These are phyloP conservation scores for Trypoxylus dichotomus DNA, from an alignment of 1,140 invertebrate species.

Conservation along the genomic window DNA sequence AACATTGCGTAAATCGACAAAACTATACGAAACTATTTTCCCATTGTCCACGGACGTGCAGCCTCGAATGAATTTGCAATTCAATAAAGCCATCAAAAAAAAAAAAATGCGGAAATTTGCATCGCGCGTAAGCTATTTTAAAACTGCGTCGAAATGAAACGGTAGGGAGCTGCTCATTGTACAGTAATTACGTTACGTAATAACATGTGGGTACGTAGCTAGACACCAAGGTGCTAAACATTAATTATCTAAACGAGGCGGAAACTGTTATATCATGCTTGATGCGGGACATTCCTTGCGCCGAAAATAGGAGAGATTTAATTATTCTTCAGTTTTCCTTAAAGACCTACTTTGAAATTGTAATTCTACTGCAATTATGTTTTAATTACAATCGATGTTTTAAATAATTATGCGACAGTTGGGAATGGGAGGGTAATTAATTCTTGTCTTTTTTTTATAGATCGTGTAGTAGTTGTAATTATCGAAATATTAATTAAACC, in stretches of 20 bases:
- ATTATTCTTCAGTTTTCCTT: not conserved
- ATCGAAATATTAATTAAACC: not conserved
- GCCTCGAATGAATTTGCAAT: not conserved
- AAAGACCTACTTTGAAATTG: not conserved
- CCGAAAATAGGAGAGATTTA: constrained; percentile 1
- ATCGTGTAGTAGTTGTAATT: not conserved
- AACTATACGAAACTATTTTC: constrained; percentile 5
- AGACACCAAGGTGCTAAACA: not conserved
- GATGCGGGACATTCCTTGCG: constrained; percentile 11
- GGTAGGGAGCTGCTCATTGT: not conserved
- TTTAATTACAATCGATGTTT: not conserved
- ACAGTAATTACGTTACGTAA: not conserved
- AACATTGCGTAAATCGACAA: not conserved
- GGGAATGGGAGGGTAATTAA: not conserved
- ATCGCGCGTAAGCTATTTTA: not conserved
- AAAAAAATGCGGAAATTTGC: not conserved
- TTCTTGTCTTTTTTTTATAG: not conserved
- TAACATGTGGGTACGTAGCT: not conserved
- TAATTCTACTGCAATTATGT: constrained; percentile 5
- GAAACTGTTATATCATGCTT: constrained; percentile 5
- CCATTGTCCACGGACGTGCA: constrained; percentile 5
- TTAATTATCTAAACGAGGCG: constrained; percentile 13
- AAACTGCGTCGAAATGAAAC: not conserved
- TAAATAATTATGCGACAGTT: constrained; percentile 8
- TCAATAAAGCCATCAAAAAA: not conserved